Conservation (phyloP, 2,888 invertebrate genomes). For the Andrena bicolor region DNA sequence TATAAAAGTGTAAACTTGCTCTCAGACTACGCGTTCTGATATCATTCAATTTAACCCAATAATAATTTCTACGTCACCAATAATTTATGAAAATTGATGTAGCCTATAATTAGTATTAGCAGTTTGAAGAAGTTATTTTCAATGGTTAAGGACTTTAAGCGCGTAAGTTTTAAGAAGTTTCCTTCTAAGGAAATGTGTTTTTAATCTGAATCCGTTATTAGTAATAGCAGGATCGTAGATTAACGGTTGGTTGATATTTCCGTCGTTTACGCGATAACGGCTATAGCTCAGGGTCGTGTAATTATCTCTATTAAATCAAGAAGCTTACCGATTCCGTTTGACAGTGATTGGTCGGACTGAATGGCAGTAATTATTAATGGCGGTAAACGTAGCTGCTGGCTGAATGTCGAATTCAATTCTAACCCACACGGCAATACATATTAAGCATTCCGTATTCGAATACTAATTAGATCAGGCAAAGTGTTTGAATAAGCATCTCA, state of each 20-base stretch:
- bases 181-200: not conserved
- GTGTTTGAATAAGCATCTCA: conserved; percentile 21
- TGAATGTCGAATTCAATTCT: conserved; percentile 39
- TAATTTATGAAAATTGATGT: too few relatives aligned
- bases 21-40: too few relatives aligned
- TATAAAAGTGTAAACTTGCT: too few relatives aligned
- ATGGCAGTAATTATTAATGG: conserved; percentile 38
- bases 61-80: too few relatives aligned
- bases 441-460: conserved; percentile 41
- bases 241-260: not conserved
- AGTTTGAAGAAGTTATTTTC: too few relatives aligned
- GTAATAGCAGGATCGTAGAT: not conserved
- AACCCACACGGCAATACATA: conserved; percentile 25
- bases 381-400: conserved; percentile 16
- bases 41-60: too few relatives aligned
- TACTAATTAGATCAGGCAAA: conserved; percentile 28
- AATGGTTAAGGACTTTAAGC: not conserved
- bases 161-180: not conserved
- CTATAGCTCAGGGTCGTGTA: conserved; percentile 4
- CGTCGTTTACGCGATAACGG: conserved; percentile 5
- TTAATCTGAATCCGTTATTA: not conserved
- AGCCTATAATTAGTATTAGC: not conserved
- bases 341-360: conserved; percentile 50
- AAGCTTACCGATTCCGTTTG: conserved; percentile 50
- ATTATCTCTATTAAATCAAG: conserved; percentile 50